Percentiles rank a stretch among this genome's conserved stretches.
Evolutionary conservation across 2,113 vertebrate genomes (phyloP).

Genomic region (Phyllostomus discolor): DNA sequence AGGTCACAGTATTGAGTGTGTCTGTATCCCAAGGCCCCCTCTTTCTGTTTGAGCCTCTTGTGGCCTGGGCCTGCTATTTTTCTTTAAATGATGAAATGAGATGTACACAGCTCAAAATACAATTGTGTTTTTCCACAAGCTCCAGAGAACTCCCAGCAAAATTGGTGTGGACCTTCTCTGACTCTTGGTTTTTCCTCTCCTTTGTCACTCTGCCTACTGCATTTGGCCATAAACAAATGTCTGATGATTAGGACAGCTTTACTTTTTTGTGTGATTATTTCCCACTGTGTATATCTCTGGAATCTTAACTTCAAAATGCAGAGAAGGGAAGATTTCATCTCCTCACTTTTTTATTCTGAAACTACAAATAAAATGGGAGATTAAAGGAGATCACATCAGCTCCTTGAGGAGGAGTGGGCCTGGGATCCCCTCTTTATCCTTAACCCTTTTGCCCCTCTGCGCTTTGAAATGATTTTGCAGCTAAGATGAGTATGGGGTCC

Average conservation of each 20-base stretch:
- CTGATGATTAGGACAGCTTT: background rate
- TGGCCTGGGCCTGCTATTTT: constrained; percentile 48
- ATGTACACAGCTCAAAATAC: constrained; percentile 47
- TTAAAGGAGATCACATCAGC: background rate
- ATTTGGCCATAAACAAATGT: background rate
- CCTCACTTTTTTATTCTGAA: background rate
- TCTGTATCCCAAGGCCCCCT: background rate
- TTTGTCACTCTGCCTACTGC: background rate
- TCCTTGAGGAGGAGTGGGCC: background rate
- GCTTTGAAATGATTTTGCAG: background rate
- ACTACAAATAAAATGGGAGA: background rate
- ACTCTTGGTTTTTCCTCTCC: background rate
- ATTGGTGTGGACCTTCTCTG: background rate
- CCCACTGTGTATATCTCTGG: background rate
- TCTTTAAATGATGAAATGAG: constrained; percentile 59
- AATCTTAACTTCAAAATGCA: background rate
- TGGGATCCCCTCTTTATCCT: background rate
- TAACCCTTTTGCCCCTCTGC: background rate
- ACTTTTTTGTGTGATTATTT: background rate
- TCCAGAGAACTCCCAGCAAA: background rate
- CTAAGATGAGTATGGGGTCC: background rate
- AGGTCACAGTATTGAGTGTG: constrained; percentile 62
- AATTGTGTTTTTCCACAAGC: constrained; percentile 33
- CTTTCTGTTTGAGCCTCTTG: background rate
- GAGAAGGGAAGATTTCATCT: background rate